Conservation (phyloP, 2,113 vertebrate species). For the Mobula birostris region DNA sequence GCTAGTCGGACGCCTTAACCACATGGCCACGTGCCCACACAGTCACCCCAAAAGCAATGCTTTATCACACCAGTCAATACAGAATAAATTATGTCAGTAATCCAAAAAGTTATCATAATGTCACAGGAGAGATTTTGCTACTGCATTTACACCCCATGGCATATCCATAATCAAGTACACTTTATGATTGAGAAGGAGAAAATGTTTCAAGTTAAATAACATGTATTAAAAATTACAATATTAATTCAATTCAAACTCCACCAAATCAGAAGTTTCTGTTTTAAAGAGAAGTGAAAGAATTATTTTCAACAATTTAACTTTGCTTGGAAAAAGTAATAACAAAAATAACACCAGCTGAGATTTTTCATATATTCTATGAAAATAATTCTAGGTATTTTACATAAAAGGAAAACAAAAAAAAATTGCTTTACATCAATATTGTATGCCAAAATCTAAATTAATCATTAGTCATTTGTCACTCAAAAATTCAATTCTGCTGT, state of each 20-base stretch:
- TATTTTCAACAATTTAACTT: not conserved
- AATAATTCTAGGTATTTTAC: not conserved
- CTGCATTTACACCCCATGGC: constrained; percentile 6
- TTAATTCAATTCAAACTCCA: not conserved
- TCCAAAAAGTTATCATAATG: not conserved
- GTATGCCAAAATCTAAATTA: not conserved
- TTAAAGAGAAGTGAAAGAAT: not conserved
- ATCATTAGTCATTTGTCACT: not conserved
- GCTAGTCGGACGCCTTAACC: too few relatives aligned
- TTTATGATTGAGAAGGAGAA: constrained; percentile 8
- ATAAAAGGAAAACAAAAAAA: not conserved
- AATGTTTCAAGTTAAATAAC: not conserved
- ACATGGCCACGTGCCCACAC: too few relatives aligned
- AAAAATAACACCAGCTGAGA: not conserved
- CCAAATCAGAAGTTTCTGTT: not conserved
- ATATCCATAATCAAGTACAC: constrained; percentile 15
- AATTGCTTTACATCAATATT: not conserved
- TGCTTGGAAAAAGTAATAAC: not conserved
- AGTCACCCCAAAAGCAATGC: not conserved
- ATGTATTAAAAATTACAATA: not conserved
- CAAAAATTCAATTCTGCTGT: not conserved
- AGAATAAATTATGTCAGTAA: not conserved
- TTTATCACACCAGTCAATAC: not conserved
- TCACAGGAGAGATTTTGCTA: not conserved
- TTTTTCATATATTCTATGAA: not conserved